A percentile compares a stretch with the other conserved stretches of the same genome.
phyloP scores from a whole-genome alignment of 2,888 invertebrate genomes.

The Ferdinandea cuprea region DNA sequence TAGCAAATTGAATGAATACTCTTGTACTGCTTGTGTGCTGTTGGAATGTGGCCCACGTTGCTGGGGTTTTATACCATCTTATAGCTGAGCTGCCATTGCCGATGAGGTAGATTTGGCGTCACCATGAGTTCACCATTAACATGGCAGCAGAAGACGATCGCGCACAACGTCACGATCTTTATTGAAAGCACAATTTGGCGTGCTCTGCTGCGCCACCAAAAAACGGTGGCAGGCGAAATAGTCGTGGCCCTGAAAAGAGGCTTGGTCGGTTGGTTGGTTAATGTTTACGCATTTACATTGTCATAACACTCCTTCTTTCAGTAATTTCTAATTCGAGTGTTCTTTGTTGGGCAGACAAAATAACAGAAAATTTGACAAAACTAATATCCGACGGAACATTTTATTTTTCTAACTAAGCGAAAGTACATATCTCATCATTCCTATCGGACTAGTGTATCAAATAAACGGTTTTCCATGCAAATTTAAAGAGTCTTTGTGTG shows the following conservation, averaged over 20 bases:
- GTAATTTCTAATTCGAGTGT: conserved; percentile 38
- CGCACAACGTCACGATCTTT: conserved; percentile 42
- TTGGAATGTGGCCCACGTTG: conserved; percentile 73
- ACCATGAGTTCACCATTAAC: conserved; percentile 63
- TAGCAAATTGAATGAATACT: conserved; percentile 73
- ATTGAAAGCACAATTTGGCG: conserved; percentile 24
- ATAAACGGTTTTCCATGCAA: conserved; percentile 66
- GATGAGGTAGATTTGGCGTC: conserved; percentile 69
- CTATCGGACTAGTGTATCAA: conserved; percentile 24
- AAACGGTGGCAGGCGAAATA: conserved; percentile 71
- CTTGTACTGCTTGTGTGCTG: conserved; percentile 54
- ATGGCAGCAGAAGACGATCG: conserved; percentile 64
- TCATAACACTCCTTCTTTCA: conserved; percentile 38
- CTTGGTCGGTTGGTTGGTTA: conserved; percentile 65
- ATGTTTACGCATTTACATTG: conserved; percentile 34
- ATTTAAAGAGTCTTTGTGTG: conserved; percentile 50
- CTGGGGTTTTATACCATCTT: conserved; percentile 55
- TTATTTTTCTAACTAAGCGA: not conserved
- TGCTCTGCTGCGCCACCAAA: conserved; percentile 41
- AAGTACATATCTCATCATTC: conserved; percentile 26
- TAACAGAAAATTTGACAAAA: conserved; percentile 18
- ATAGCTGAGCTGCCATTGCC: conserved; percentile 69
- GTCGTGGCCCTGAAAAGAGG: conserved; percentile 71
- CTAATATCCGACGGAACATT: conserved; percentile 46
- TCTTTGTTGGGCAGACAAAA: not conserved